Evolutionary conservation across 2,888 invertebrate genomes (phyloP), one percentile per base, ranked within the genome.

Genomic region (Cheilosia variabilis): DNA sequence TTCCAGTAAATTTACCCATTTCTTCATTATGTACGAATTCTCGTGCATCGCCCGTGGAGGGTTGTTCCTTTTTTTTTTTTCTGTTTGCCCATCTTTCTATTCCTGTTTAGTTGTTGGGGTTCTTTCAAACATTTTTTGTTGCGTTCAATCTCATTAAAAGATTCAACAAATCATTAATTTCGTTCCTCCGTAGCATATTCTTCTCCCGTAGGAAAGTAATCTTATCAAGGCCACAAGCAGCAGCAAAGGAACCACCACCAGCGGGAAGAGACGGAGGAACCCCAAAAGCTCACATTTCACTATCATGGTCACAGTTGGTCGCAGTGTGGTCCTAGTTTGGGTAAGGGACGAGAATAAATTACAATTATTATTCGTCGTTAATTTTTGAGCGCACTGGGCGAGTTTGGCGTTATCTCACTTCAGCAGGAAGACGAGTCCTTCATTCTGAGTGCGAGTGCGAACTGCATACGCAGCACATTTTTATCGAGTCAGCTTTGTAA

Each of bases 111-210:
- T 62, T 72, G 65, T 17, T 72, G 65, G 22, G 13, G 66, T 50
- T 34, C 47, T 45, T 37, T 31, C 27, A 53, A 9, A 52, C 9
- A 31, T 31, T 34, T 45, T 27, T 62, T 55, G 68, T 68, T 63
- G 41, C 19, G 41, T 57, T 27, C 71, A 47, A 72, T 73, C 81
- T 81, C 71, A 77, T 86, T 86, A 80, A 68, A 68, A 81, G 71
- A 81, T 86, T 86, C 86, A 86, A 86, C 86, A 86, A 86, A 86
- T 86, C 86, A 81, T 86, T 86, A 86, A 86, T 86, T 86, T 86
- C 72, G 77, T 81, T 86, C 75, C 77, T 76, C 50, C 62, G 34
- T 66, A 69, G 73, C 55, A 75, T 71, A 76, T 76, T 84, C 66
- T 72, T 65, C 76, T 72, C 76, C 81, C 76, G 52, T 77, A 77